phyloP scores from a whole-genome alignment of 2,797 vertebrate genomes.

The Discoglossus pictus region DNA sequence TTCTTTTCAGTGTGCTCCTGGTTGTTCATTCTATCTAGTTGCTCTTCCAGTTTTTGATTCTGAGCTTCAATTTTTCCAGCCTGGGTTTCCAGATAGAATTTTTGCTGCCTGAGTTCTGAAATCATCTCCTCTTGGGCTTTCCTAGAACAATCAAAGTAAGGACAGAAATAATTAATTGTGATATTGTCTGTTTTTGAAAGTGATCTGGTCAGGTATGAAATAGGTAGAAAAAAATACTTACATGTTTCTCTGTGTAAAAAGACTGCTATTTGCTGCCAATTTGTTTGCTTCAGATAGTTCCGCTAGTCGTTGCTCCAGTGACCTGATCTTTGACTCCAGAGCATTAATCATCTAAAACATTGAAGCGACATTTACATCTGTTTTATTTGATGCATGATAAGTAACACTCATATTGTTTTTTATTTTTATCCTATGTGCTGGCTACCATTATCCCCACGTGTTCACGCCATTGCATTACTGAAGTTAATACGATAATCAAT shows the following conservation, averaged over 20 bases:
- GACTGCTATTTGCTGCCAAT: conserved; percentile 96
- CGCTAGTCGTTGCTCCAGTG: conserved; percentile 93
- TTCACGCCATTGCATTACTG: too few species aligned
- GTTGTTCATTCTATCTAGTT: conserved; percentile 95
- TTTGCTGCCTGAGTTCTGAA: conserved; percentile 96
- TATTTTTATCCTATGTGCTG: too few species aligned
- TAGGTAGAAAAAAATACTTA: conserved; percentile 80
- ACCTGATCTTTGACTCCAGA: conserved; percentile 98
- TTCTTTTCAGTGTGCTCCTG: conserved; percentile 95
- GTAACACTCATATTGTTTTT: too few species aligned
- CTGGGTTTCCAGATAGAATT: conserved; percentile 89
- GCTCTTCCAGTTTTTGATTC: conserved; percentile 96
- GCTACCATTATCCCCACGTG: too few species aligned
- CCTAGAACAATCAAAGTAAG: conserved; percentile 71
- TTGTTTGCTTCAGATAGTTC: conserved; percentile 98
- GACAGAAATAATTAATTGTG: too few species aligned
- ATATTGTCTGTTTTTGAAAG: too few species aligned
- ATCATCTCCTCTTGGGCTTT: conserved; percentile 99
- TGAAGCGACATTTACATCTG: too few species aligned
- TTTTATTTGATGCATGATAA: too few species aligned
- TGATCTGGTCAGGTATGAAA: too few species aligned
- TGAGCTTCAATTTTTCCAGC: conserved; percentile 78
- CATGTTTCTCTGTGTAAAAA: conserved; percentile 99
- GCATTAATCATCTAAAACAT: conserved; percentile 93
- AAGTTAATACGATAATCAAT: too few species aligned